Evolutionary conservation across 2,113 vertebrate species (phyloP).

Genomic region (Semnornis frantzii): DNA sequence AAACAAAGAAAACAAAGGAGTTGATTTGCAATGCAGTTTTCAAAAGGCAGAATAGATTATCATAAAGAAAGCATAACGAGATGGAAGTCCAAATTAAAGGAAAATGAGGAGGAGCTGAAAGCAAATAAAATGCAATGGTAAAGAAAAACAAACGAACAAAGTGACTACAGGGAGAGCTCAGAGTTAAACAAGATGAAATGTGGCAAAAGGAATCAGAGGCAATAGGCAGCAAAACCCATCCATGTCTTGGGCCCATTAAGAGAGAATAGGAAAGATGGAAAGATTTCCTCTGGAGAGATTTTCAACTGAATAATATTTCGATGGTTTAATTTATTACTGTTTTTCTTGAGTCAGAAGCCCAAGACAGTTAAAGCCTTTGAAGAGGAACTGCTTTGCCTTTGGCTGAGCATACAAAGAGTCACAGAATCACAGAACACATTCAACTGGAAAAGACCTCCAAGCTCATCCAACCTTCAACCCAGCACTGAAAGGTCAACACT

Average conservation of each 20-base stretch:
- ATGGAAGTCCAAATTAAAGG: neutral
- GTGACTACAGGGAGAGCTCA: neutral
- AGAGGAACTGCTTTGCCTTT: neutral
- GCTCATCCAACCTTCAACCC: too few species aligned
- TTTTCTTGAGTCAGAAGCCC: neutral
- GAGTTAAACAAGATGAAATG: neutral
- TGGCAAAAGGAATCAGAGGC: neutral
- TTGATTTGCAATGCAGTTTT: neutral
- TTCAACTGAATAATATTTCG: neutral
- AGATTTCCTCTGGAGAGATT: neutral
- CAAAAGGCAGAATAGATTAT: neutral
- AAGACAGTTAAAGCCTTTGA: neutral
- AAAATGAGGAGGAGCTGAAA: neutral
- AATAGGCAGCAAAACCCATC: neutral
- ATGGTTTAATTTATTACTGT: neutral
- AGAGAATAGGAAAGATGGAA: neutral
- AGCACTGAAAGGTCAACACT: too few species aligned
- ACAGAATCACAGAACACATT: too few species aligned
- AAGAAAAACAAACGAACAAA: neutral
- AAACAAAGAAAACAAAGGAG: constrained; percentile 12
- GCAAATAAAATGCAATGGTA: neutral
- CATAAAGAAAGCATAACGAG: constrained; percentile 2
- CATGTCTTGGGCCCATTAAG: neutral
- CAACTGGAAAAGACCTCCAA: too few species aligned
- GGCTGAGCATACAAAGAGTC: neutral